These are phyloP conservation scores for Oryzaephilus surinamensis DNA, from an alignment of 1,140 invertebrate genomes.

Conservation along the genomic window DNA sequence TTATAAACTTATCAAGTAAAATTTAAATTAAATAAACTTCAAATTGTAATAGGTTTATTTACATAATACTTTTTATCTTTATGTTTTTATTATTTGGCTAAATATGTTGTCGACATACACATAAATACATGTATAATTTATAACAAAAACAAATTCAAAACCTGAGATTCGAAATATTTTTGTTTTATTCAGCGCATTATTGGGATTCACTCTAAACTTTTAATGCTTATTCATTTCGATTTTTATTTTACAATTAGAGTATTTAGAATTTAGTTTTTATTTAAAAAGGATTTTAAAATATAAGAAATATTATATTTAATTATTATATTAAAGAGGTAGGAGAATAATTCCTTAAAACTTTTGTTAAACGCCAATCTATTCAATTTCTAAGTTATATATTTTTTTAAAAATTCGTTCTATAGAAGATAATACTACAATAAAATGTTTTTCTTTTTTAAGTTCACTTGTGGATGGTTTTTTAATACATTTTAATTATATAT, in stretches of 20 bases:
- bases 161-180: constrained; percentile 12
- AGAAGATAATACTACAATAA: too few relatives aligned
- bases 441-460: too few relatives aligned
- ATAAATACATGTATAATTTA: constrained; percentile 8
- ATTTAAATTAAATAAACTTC: too few relatives aligned
- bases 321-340: too few relatives aligned
- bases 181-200: background rate
- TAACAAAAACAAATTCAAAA: constrained; percentile 6
- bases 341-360: too few relatives aligned
- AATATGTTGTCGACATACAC: constrained; percentile 6
- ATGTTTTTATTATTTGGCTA: constrained; percentile 5
- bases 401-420: background rate
- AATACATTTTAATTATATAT: constrained; percentile 5
- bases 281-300: background rate
- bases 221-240: constrained; percentile 1
- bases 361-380: too few relatives aligned
- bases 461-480: constrained; percentile 9
- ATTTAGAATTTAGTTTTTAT: background rate
- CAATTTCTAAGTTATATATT: too few relatives aligned
- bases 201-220: background rate
- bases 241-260: constrained; percentile 1
- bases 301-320: background rate
- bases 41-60: constrained; percentile 2
- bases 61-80: constrained; percentile 2
- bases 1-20: constrained; percentile 13